Evolutionary conservation across 2,113 vertebrate genomes (phyloP).

Genomic region (Burhinus oedicnemus): DNA sequence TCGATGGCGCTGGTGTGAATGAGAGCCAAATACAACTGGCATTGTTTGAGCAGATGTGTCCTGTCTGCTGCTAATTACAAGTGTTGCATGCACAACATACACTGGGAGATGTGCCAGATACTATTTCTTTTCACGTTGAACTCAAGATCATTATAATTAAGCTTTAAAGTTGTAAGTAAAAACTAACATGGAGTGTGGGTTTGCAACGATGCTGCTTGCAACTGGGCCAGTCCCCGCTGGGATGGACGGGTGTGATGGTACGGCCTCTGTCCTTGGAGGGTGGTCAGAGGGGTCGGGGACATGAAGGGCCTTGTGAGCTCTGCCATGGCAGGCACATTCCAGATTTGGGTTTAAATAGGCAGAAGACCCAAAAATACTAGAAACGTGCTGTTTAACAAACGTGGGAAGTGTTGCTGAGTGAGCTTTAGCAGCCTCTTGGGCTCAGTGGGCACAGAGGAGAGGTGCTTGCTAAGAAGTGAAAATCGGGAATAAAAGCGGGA

Average conservation of each 20-base stretch:
- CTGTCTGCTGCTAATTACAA: constrained; percentile 44
- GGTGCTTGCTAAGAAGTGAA: background rate
- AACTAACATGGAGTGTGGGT: background rate
- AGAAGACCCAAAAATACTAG: background rate
- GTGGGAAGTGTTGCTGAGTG: constrained; percentile 3
- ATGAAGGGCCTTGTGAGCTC: background rate
- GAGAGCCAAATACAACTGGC: background rate
- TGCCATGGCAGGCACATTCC: accelerated
- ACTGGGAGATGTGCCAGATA: constrained; percentile 48
- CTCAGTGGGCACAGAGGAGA: background rate
- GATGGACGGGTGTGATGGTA: background rate
- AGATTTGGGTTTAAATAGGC: background rate
- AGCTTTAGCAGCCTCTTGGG: background rate
- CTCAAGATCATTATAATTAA: constrained; percentile 57
- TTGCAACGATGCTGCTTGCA: background rate
- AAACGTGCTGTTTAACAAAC: background rate
- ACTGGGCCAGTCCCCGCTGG: accelerated
- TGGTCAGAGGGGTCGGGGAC: background rate
- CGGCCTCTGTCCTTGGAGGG: accelerated
- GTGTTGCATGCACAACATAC: background rate
- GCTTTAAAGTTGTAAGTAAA: constrained; percentile 38
- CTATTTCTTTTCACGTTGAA: background rate
- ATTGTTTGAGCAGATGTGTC: constrained; percentile 53
- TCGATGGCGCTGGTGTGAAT: background rate
- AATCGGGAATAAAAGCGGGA: background rate